Conservation (phyloP, 2,113 vertebrate species). For the Trogon surrucura region DNA sequence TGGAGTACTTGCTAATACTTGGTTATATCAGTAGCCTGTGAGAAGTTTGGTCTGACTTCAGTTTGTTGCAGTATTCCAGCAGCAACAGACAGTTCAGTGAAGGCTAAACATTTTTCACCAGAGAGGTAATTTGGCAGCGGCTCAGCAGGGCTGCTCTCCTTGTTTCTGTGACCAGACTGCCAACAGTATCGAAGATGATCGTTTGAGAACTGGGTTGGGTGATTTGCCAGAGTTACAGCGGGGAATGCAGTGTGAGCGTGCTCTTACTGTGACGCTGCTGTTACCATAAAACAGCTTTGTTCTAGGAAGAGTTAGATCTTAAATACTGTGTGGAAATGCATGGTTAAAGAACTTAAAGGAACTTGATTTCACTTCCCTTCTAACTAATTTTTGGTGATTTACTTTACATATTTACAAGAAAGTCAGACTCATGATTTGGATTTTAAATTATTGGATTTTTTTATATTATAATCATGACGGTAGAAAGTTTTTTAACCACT, state of each 20-base stretch:
- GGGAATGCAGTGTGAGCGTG: not conserved
- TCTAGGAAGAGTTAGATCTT: not conserved
- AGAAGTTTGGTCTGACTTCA: not conserved
- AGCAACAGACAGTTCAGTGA: not conserved
- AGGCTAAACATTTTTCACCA: not conserved
- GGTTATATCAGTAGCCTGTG: not conserved
- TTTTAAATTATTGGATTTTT: not conserved
- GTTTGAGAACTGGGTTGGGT: not conserved
- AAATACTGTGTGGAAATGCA: not conserved
- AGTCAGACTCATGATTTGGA: not conserved
- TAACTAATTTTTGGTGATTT: not conserved
- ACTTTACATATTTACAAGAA: not conserved
- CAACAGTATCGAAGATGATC: not conserved
- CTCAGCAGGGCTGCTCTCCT: not conserved
- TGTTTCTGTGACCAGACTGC: not conserved
- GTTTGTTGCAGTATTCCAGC: not conserved
- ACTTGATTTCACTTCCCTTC: not conserved
- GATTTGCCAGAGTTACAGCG: not conserved
- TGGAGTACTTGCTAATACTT: not conserved
- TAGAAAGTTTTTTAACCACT: not conserved
- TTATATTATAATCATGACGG: not conserved
- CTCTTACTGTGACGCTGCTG: not conserved
- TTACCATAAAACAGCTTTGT: not conserved
- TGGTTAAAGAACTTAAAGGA: not conserved
- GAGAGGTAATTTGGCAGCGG: not conserved